Conservation (phyloP, 2,888 invertebrate species). For the Elysia crispata region DNA sequence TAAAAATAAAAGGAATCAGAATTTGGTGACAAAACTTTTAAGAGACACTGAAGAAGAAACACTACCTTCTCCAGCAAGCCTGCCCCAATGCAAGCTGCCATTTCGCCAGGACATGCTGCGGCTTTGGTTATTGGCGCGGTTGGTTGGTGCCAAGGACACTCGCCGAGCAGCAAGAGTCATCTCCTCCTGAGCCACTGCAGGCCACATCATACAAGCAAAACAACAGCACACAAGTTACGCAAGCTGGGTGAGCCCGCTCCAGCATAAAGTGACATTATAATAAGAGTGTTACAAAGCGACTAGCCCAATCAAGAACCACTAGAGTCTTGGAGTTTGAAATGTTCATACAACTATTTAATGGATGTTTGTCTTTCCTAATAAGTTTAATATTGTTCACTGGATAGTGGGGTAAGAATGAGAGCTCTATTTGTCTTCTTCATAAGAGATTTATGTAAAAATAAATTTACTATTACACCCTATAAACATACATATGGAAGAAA, state of each 20-base stretch:
- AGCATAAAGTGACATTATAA: constrained; percentile 40
- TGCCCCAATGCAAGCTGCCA: constrained; percentile 75
- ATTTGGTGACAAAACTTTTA: too few relatives aligned
- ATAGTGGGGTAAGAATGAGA: too few relatives aligned
- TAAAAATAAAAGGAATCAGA: too few relatives aligned
- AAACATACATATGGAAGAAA: too few relatives aligned
- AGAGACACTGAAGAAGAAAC: not conserved
- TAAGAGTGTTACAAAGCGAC: constrained; percentile 13
- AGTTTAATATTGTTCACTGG: too few relatives aligned
- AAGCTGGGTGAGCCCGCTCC: constrained; percentile 49
- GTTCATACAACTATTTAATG: too few relatives aligned
- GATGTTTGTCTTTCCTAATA: too few relatives aligned
- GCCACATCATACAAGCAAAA: constrained; percentile 38
- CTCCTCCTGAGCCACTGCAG: constrained; percentile 68
- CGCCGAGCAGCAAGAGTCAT: constrained; percentile 75
- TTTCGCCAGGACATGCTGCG: constrained; percentile 77
- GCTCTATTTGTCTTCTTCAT: too few relatives aligned
- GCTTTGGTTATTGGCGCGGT: constrained; percentile 74
- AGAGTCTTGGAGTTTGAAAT: too few relatives aligned
- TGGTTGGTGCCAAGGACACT: constrained; percentile 76
- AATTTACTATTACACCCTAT: too few relatives aligned
- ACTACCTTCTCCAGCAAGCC: constrained; percentile 71
- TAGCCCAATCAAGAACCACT: constrained; percentile 41
- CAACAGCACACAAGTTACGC: constrained; percentile 53
- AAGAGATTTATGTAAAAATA: too few relatives aligned